Evolutionary conservation across 2,888 invertebrate species (phyloP), one percentile per base, ranked within the genome.

Genomic region (Acleris literana): DNA sequence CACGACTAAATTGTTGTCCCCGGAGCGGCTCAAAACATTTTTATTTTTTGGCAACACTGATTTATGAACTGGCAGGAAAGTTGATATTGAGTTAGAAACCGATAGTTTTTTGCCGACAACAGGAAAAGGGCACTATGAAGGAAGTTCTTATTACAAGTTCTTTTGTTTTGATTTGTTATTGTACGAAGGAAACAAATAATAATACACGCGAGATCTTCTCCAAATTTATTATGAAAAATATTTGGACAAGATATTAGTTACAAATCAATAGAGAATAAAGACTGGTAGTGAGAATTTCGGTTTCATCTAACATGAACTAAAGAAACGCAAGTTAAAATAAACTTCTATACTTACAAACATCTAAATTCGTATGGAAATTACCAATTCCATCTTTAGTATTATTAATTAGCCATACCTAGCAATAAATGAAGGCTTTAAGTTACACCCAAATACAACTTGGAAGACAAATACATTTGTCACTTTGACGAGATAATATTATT

Each of bases 61-160:
- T 64, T 64, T 55, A 64, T 55, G 55, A 55, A 55, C 54, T 54
- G 43, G 39, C 33, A 58, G 43, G 59, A 59, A 64, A 64, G 59
- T 64, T 54, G 49, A 49, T 64, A 59, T 54, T 20, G 62, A 55
- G 53, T 53, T 48, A 33, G 58, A 64, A 59, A 46, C 25, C 22
- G 33, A 53, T 22, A 48, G 48, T 48, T 53, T 44, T 63, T 20
- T 48, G 7, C 46, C 33, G 62, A 49, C 55, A 49, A 49, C 49
- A 49, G 62, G 39, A 46, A 63, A 55, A n/a, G 20, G 59, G 51
- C 18, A 49, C 49, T 46, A 20, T 20, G 20, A 29, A 48, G 44
- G 18, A 58, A 51, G 33, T 39, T 59, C 59, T 39, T 18, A 51
- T 51, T 49, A 49, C 22, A 44, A 18, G 39, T 59, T 51, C 29